These are phyloP conservation scores for Pardalotus punctatus DNA, from an alignment of 2,113 vertebrate species.

Conservation along the genomic window DNA sequence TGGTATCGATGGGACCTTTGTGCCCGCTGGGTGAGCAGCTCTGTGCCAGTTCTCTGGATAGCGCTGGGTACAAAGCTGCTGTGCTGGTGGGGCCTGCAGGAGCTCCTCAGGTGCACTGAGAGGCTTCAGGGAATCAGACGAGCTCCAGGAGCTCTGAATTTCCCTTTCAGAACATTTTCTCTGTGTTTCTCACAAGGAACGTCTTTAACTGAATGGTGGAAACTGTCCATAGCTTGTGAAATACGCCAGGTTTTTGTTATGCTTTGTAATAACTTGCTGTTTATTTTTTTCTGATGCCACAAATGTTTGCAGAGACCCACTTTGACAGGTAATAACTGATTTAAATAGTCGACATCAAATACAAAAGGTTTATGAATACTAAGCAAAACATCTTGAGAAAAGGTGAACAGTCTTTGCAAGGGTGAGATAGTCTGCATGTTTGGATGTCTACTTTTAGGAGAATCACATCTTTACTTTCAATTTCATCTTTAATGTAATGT, in stretches of 20 bases:
- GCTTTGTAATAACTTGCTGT: background rate
- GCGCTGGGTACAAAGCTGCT: background rate
- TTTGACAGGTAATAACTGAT: conserved; percentile 27
- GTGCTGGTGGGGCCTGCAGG: background rate
- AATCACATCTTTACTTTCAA: conserved; percentile 22
- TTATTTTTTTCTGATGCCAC: conserved; percentile 15
- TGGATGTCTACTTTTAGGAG: background rate
- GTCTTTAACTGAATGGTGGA: background rate
- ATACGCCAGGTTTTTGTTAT: background rate
- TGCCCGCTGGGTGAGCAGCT: background rate
- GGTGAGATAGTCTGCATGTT: conserved; percentile 1
- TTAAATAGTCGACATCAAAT: conserved; percentile 38
- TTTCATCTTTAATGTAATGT: conserved; percentile 52
- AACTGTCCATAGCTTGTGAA: background rate
- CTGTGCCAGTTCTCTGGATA: background rate
- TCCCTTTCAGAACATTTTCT: background rate
- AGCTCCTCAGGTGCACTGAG: background rate
- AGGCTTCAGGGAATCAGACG: background rate
- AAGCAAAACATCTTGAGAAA: conserved; percentile 31
- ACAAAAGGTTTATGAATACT: conserved; percentile 33
- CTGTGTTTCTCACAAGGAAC: background rate
- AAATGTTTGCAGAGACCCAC: background rate
- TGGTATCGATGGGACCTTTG: background rate
- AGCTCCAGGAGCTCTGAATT: background rate
- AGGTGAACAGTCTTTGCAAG: background rate